Conservation (phyloP, 2,888 invertebrate genomes). For the Leptopilina drosophilae region DNA sequence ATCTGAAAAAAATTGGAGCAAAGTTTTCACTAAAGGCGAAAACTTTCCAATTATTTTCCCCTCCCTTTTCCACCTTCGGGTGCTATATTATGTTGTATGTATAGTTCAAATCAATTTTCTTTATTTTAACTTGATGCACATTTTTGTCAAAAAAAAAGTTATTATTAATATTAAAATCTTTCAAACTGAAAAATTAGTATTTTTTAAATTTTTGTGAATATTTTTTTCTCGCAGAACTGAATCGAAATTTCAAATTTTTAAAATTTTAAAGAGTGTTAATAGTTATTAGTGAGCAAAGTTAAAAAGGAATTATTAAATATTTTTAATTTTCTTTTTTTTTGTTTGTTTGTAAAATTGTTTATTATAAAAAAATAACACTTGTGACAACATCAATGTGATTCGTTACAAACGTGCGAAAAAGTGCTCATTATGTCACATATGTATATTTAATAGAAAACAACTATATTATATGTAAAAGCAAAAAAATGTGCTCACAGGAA, state of each 20-base stretch:
- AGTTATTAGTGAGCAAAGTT: too few species aligned
- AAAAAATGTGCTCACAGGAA: constrained; percentile 14
- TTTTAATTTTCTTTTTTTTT: too few species aligned
- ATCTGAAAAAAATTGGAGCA: constrained; percentile 4
- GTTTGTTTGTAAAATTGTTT: background rate
- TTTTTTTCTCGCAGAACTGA: too few species aligned
- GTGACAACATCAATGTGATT: constrained; percentile 31
- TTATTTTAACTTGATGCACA: background rate
- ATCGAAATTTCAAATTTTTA: too few species aligned
- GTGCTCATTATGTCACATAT: constrained; percentile 17
- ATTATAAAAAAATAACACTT: background rate
- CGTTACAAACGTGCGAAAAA: constrained; percentile 29
- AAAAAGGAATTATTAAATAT: too few species aligned
- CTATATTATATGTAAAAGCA: constrained; percentile 19
- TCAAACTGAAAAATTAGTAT: too few species aligned
- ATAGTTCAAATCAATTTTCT: background rate
- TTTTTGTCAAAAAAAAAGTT: background rate
- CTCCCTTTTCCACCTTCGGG: constrained; percentile 7
- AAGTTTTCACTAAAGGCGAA: constrained; percentile 26
- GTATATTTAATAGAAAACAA: background rate
- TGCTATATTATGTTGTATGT: background rate
- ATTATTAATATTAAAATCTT: background rate
- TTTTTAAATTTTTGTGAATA: too few species aligned
- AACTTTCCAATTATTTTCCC: constrained; percentile 28
- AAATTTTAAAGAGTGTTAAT: too few species aligned